Conservation (phyloP, 2,797 vertebrate species). For the Bothrops alternatus region DNA sequence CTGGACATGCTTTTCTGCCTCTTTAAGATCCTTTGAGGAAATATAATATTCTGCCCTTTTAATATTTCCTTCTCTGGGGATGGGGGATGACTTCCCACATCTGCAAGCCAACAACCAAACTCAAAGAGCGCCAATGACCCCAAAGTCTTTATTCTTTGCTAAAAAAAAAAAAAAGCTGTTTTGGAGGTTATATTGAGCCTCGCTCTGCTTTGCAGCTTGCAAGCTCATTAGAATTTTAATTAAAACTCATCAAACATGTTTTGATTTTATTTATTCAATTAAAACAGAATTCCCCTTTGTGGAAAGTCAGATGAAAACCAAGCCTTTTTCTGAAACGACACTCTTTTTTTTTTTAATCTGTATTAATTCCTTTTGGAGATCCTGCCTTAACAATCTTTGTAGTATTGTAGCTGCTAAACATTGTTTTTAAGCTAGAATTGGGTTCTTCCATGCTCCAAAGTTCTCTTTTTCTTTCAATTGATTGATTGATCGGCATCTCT, state of each 20-base stretch:
- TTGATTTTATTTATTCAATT: background rate
- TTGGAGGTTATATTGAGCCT: background rate
- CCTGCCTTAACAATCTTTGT: background rate
- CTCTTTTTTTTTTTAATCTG: background rate
- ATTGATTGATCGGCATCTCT: background rate
- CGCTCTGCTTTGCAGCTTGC: background rate
- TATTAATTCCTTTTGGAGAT: background rate
- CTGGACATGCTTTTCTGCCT: too few species aligned
- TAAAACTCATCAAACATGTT: background rate
- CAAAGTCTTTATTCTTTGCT: background rate
- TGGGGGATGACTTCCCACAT: too few species aligned
- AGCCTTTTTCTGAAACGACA: background rate
- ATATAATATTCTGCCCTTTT: too few species aligned
- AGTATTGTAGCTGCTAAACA: background rate
- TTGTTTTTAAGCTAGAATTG: background rate
- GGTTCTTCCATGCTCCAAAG: background rate
- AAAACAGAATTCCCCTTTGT: background rate
- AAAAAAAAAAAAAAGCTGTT: background rate
- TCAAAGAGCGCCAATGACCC: background rate
- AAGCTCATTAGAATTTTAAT: background rate
- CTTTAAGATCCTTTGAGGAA: too few species aligned
- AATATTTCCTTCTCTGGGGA: too few species aligned
- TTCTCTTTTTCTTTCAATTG: background rate
- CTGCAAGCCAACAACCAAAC: background rate
- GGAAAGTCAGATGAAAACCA: background rate